phyloP scores from a whole-genome alignment of 2,113 vertebrate species.

The Dunckerocampus dactyliophorus region DNA sequence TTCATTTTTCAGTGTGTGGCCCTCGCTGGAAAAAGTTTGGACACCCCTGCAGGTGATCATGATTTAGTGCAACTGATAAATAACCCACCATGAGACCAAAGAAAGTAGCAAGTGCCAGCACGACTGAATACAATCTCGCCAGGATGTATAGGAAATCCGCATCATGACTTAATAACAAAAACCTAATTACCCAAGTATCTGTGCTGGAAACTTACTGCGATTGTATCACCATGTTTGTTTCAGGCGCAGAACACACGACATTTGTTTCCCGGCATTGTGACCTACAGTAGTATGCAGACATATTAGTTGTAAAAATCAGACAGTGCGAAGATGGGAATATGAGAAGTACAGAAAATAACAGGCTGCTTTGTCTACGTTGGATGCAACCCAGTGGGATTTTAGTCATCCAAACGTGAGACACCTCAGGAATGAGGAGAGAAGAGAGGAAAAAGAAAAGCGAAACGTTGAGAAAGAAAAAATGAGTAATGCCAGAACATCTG shows the following conservation, averaged over 20 bases:
- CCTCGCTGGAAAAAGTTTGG: too few relatives aligned
- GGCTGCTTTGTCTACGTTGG: conserved; percentile 47
- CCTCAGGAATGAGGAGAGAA: conserved; percentile 34
- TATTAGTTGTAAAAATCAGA: conserved; percentile 10
- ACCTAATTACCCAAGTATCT: too few relatives aligned
- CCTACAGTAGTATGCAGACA: conserved; percentile 11
- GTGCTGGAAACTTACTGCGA: too few relatives aligned
- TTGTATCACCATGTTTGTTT: background rate
- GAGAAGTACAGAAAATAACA: conserved; percentile 29
- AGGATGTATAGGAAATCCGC: too few relatives aligned
- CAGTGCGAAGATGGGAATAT: conserved; percentile 10
- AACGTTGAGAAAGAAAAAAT: conserved; percentile 30
- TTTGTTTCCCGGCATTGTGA: conserved; percentile 15
- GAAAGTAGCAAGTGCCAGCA: too few relatives aligned
- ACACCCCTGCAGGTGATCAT: too few relatives aligned
- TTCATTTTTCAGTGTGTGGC: too few relatives aligned
- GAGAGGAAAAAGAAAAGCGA: conserved; percentile 17
- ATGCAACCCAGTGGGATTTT: conserved; percentile 40
- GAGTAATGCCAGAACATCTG: conserved; percentile 64
- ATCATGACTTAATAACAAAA: too few relatives aligned
- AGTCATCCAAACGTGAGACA: conserved; percentile 45
- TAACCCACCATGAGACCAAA: too few relatives aligned
- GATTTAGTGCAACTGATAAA: too few relatives aligned
- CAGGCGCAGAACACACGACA: conserved; percentile 11
- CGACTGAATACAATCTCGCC: too few relatives aligned